Evolutionary conservation across 2,797 vertebrate genomes (phyloP).

Genomic region (Perodicticus potto): DNA sequence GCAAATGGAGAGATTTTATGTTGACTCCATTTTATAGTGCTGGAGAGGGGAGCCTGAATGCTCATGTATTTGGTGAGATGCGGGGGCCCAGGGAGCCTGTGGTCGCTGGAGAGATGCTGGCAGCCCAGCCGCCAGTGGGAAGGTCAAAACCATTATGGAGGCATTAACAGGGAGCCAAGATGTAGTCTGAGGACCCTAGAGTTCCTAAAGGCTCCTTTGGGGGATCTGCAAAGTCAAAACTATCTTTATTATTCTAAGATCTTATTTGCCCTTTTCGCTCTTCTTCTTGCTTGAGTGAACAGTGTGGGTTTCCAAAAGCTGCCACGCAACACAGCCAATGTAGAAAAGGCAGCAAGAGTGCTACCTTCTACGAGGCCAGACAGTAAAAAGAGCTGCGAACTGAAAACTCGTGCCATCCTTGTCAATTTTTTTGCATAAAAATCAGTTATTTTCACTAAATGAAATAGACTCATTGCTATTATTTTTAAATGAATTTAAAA

Average conservation of each 20-base stretch:
- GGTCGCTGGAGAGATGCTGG: neutral
- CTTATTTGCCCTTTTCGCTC: neutral
- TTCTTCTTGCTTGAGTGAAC: neutral
- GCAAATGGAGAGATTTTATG: neutral
- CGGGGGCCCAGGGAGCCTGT: neutral
- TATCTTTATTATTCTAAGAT: neutral
- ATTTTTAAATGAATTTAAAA: constrained; percentile 19
- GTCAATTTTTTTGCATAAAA: neutral
- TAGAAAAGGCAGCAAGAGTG: neutral
- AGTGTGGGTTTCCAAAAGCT: neutral
- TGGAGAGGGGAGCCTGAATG: neutral
- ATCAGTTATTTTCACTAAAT: neutral
- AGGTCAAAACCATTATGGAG: neutral
- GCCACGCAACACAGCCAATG: neutral
- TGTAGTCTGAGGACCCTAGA: neutral
- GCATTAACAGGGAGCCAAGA: neutral
- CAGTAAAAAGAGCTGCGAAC: neutral
- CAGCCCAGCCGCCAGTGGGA: neutral
- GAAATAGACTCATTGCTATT: neutral
- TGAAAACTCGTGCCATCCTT: neutral
- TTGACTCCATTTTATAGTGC: neutral
- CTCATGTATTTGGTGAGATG: neutral
- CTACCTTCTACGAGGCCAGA: neutral
- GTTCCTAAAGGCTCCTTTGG: neutral
- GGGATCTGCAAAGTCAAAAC: neutral